A percentile compares a stretch with the other conserved stretches of the same genome.
Conservation (phyloP, 2,113 vertebrate species). For the Petroica traversi region DNA sequence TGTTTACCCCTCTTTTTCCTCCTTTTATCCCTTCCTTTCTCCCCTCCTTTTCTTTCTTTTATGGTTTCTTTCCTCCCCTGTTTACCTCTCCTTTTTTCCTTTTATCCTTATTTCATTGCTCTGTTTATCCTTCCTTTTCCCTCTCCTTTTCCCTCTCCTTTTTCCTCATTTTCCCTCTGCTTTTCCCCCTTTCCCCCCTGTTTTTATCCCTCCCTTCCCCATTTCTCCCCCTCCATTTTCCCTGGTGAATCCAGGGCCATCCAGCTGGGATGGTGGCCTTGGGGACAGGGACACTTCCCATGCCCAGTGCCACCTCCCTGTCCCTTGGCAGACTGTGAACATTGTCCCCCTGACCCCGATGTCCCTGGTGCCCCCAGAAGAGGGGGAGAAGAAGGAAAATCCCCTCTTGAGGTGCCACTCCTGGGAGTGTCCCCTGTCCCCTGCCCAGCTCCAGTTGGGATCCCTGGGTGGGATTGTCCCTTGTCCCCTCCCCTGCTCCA, state of each 20-base stretch:
- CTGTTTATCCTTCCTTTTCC: background rate
- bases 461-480: background rate
- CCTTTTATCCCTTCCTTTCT: background rate
- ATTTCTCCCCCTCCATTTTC: background rate
- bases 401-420: constrained; percentile 83
- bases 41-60: background rate
- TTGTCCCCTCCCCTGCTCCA: background rate
- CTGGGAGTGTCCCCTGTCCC: background rate
- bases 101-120: background rate
- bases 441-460: background rate
- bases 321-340: constrained; percentile 59
- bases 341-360: constrained; percentile 81
- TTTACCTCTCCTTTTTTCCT: too few species aligned
- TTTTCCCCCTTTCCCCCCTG: background rate
- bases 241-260: fast-evolving
- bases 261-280: fast-evolving
- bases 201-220: background rate
- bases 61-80: too few species aligned
- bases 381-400: constrained; percentile 78
- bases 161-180: fast-evolving
- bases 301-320: fast-evolving
- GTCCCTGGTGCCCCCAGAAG: constrained; percentile 81
- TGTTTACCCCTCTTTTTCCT: too few species aligned
- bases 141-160: background rate
- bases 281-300: background rate